Base-by-base conservation (phyloP, 2,113 vertebrate species). In the Triplophysa tibetana region DNA sequence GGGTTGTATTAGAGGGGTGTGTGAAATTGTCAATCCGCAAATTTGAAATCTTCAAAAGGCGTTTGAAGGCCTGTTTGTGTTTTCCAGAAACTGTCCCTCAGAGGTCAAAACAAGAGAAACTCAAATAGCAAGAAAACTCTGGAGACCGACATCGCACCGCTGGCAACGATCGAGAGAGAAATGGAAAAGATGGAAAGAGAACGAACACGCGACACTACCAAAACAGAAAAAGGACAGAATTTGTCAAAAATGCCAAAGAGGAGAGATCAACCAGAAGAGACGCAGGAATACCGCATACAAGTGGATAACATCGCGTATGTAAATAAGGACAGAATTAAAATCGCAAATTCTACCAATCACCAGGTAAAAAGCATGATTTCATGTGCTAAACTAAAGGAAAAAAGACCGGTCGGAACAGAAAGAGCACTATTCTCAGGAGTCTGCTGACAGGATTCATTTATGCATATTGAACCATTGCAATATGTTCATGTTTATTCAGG, bases 51-150 rank as follows among this genome's bases (percentile, higher is more conserved):
- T n/a, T 79, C 29, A 50, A 79, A 63, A 61, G 21, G n/a, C 29
- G 52, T 50, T 24, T 83, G 75, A 62, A 29, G 45, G 75, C 77
- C 7, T 77, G 45, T 87, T 78, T 82, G 2, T 86, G 81, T 84
- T 41, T 91, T 91, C 85, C 87, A 93, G 93, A 92, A 87, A 85
- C 87, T 88, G 84, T 89, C 85, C 87, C 90, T 92, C 86, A 88
- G 88, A 86, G 87, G 90, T 81, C 89, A 89, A 82, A 88, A 83
- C 88, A 93, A 91, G 84, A 93, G 89, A 78, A 89, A 85, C 82
- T 80, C 82, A 8, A 60, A 65, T 1, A 86, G 23, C 84, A 91
- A 79, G 79, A 76, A 21, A 85, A 88, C 80, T 83, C 81, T 76
- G 73, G 75, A 76, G 69, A 77, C 21, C 23, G 70, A 80, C 13